Base-by-base conservation (phyloP, 2,113 vertebrate genomes). In the Glaucidium brasilianum region DNA sequence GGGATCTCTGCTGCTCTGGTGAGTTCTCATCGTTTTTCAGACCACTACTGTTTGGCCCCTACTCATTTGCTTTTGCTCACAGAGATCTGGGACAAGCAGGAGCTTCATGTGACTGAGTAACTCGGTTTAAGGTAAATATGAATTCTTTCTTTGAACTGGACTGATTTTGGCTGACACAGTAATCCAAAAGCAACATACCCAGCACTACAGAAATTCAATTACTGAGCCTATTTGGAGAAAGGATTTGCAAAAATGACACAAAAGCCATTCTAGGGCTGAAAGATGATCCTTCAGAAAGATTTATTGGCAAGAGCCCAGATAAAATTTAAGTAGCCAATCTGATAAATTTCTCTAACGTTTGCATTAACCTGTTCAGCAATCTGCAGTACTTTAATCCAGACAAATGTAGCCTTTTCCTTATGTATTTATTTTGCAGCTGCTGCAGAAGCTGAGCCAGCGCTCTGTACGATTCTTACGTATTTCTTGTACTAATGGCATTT, bases 271-370 rank as follows among this genome's bases (percentile, higher is more conserved):
- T 21, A 73, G 73, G 52, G 32, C 58, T 92, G 73, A 79, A 85
- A 94, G 81, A 90, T 39, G 74, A 94, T 91, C 41, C 87, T 92
- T 87, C 35, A 87, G 52, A 52, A 92, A 79, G 49, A 95, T 64
- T 58, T 89, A 58, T 5, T 47, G 66, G 55, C 58, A 81, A 88
- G n/a, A 91, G 15, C 37, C 41, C 62, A 68, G 69, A 41, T 53
- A 85, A 92, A 94, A 74, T 23, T 23, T 79, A 79, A 91, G 81
- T 10, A 85, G 71, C n/a, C 89, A 79, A 90, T 85, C 67, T 88
- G 81, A 91, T 85, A 91, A 73, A 71, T 63, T 90, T 89, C 58
- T 37, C 52, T 21, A 86, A 52, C 25, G 37, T 75, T 91, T 82
- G 20, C 37, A 86, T 91, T 79, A 87, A 91, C 52, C 69, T 82